Evolutionary conservation across 2,888 invertebrate species (phyloP).

Genomic region (Sphaerophoria rueppellii): DNA sequence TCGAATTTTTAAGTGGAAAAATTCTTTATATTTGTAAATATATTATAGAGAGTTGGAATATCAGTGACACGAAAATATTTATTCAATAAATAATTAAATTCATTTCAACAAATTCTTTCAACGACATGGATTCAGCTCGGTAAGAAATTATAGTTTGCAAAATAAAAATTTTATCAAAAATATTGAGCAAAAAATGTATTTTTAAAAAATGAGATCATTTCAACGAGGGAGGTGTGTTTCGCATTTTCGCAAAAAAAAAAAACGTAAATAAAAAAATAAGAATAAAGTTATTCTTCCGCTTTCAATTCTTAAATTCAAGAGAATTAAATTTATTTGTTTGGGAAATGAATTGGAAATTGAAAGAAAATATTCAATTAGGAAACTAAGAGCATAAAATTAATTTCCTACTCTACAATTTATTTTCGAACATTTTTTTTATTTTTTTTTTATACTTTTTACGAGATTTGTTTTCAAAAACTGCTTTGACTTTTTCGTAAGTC

Average conservation of each 20-base stretch:
- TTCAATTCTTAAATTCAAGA: no score
- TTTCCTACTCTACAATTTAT: no score
- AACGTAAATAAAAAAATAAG: background rate
- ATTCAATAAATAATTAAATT: conserved; percentile 22
- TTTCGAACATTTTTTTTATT: no score
- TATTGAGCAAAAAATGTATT: background rate
- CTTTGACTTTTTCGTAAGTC: no score
- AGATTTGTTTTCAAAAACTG: no score
- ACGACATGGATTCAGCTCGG: conserved; percentile 71
- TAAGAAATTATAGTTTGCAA: conserved; percentile 17
- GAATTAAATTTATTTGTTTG: no score
- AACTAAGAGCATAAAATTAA: no score
- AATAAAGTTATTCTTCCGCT: conserved; percentile 4
- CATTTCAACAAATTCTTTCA: conserved; percentile 6
- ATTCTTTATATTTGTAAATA: conserved; percentile 20
- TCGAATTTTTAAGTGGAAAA: conserved; percentile 29
- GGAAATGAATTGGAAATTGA: no score
- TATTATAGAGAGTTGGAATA: conserved; percentile 36
- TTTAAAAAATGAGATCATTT: background rate
- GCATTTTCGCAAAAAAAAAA: conserved; percentile 10
- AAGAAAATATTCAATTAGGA: no score
- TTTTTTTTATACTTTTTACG: no score
- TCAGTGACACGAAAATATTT: conserved; percentile 50
- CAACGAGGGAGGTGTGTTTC: conserved; percentile 7
- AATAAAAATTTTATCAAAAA: background rate